These are phyloP conservation scores for Acyrthosiphon pisum DNA, from an alignment of 1,140 invertebrate genomes.

Conservation along the genomic window DNA sequence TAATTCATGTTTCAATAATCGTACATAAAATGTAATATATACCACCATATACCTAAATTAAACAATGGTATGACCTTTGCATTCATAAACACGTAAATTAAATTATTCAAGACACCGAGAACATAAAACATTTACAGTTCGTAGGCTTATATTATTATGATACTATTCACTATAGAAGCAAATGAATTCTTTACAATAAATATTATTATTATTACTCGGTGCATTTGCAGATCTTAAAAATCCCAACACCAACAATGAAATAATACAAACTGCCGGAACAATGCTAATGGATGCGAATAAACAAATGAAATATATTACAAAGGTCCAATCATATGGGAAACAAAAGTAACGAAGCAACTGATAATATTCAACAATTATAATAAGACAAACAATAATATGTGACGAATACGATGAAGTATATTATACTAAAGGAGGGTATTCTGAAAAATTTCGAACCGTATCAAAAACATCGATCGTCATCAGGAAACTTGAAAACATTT, in stretches of 20 bases:
- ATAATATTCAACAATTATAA: neutral
- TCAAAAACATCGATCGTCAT: neutral
- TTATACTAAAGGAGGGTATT: neutral
- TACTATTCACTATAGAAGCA: neutral
- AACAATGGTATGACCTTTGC: neutral
- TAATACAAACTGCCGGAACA: neutral
- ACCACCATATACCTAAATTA: neutral
- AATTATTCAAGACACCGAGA: neutral
- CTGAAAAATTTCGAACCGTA: neutral
- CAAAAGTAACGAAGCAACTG: neutral
- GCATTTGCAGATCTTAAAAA: neutral
- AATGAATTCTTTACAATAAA: neutral
- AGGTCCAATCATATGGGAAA: neutral
- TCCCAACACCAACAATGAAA: neutral
- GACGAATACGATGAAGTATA: neutral
- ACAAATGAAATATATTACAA: neutral
- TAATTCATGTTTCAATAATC: neutral
- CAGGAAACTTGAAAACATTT: neutral
- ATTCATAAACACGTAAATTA: neutral
- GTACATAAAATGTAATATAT: neutral
- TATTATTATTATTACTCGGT: neutral
- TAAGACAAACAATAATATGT: neutral
- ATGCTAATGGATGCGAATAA: neutral
- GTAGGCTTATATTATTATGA: neutral
- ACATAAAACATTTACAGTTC: neutral